Evolutionary conservation across 2,113 vertebrate genomes (phyloP).

Genomic region (Antechinus flavipes): DNA sequence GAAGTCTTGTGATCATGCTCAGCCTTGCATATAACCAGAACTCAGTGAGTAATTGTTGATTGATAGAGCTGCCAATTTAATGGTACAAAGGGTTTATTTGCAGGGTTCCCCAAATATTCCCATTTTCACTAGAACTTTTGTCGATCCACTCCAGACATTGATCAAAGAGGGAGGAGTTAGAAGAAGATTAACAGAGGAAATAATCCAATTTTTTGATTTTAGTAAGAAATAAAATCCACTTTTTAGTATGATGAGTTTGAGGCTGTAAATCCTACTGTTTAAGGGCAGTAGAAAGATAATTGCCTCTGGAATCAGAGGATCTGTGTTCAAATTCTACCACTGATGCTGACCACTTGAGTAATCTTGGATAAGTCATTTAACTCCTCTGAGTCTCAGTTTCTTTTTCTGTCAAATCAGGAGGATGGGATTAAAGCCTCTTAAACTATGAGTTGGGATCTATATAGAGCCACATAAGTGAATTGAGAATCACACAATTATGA

Average conservation of each 20-base stretch:
- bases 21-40: neutral
- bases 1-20: neutral
- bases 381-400: neutral
- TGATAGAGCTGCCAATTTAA: neutral
- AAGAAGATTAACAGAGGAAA: neutral
- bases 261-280: neutral
- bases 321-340: neutral
- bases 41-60: neutral
- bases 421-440: neutral
- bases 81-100: neutral
- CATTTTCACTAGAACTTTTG: neutral
- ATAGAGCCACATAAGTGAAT: too few species aligned
- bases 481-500: too few species aligned
- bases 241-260: neutral
- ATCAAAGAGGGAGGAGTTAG: neutral
- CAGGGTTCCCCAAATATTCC: neutral
- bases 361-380: neutral
- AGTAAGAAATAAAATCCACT: neutral
- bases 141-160: neutral
- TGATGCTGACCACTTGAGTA: neutral
- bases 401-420: neutral
- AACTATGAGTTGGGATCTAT: too few species aligned
- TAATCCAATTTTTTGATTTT: neutral
- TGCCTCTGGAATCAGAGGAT: neutral
- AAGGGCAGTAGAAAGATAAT: neutral